Percentiles rank a stretch among this genome's conserved stretches.
Evolutionary conservation across 2,888 invertebrate species (phyloP).

Genomic region (Geotrupes spiniger): DNA sequence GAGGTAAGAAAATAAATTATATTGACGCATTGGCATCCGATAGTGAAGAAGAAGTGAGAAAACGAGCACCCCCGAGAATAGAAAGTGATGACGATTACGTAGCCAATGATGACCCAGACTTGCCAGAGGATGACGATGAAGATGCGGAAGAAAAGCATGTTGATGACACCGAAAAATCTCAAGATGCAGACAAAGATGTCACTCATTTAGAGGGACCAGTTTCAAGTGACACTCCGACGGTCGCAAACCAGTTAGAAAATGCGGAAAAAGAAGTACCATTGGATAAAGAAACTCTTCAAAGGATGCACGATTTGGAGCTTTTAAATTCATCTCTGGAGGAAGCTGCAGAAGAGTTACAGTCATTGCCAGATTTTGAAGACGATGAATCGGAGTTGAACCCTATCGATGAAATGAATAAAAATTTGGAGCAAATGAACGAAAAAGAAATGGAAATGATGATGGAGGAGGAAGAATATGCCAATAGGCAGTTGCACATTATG

Average conservation of each 20-base stretch:
- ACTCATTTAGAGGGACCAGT: conserved; percentile 26
- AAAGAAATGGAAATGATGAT: conserved; percentile 53
- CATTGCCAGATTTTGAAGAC: conserved; percentile 20
- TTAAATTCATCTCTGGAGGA: conserved; percentile 31
- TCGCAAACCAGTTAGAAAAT: neutral
- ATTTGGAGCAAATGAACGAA: conserved; percentile 51
- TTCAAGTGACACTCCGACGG: conserved; percentile 38
- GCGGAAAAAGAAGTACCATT: conserved; percentile 35
- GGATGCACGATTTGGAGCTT: conserved; percentile 38
- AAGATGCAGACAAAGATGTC: conserved; percentile 27
- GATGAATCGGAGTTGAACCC: conserved; percentile 46
- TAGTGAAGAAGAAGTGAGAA: conserved; percentile 61
- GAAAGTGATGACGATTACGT: conserved; percentile 54
- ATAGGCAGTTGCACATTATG: conserved; percentile 54
- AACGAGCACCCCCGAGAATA: conserved; percentile 49
- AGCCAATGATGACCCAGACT: conserved; percentile 51
- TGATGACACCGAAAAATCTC: conserved; percentile 22
- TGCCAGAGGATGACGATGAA: conserved; percentile 33
- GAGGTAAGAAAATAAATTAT: conserved; percentile 74
- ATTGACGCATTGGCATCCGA: conserved; percentile 67
- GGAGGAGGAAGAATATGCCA: conserved; percentile 61
- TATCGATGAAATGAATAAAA: conserved; percentile 45
- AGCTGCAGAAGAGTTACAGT: conserved; percentile 12
- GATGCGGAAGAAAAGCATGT: conserved; percentile 32
- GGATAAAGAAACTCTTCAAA: conserved; percentile 47